Evolutionary conservation across 2,888 invertebrate genomes (phyloP), one percentile per base, ranked within the genome.

Genomic region (Drosophila mercatorum): DNA sequence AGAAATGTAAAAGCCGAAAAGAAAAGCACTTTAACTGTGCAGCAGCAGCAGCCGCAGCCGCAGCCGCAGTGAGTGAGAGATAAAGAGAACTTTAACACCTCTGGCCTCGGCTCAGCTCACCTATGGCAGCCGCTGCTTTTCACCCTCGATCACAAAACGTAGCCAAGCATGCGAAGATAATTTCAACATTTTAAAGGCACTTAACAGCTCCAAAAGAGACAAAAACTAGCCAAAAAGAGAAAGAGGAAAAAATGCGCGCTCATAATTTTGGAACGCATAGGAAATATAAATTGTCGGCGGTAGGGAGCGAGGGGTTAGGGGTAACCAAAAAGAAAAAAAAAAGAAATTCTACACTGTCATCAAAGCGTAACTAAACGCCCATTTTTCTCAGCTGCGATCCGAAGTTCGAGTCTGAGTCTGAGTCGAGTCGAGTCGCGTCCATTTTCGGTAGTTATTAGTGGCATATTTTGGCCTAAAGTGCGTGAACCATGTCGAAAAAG

Each of bases 291-390:
- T 88, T 85, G 75, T 81, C 55, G 57, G 31, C 11, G 26, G 26
- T 14, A 22, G 67, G 57, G 47, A 26, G 40, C 53, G 46, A 71
- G 59, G 58, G 59, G 44, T 6, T 56, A 59, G 64, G 38, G 68
- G 56, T 55, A 68, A 56, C 62, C 56, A 43, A 63, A 53, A 67
- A 40, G 60, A n/a, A 52, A 53, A 43, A 22, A 22, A 46, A 46
- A 70, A 69, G 76, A 73, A 80, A 80, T 84, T 90, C 87, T 91
- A 92, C 92, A 86, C 89, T 92, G 92, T 92, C 92, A 92, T 92
- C 92, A 91, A 89, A 92, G 92, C 92, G 92, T 92, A 91, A 91
- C 92, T 92, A 92, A 92, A 92, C 89, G 89, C 91, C 90, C 87
- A 91, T 88, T 87, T 87, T 87, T 87, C 90, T 87, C 86, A 81